Evolutionary conservation across 2,888 invertebrate genomes (phyloP), one percentile per base, ranked within the genome.

Genomic region (Drosophila putrida): DNA sequence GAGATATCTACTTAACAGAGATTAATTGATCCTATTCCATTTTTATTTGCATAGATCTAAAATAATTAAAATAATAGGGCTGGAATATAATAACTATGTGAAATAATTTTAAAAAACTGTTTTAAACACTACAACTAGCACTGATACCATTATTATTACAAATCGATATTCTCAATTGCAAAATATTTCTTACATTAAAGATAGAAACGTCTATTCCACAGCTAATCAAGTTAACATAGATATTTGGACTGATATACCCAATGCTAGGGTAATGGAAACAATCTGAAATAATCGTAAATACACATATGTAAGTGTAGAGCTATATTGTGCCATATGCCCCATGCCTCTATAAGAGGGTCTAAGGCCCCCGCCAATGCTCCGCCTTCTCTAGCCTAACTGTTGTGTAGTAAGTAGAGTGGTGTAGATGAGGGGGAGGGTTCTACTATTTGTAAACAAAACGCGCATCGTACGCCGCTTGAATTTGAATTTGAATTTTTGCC

Each of bases 371-470:
- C 27, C 20, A 10, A 49, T 20, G 15, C n/a, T n/a, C n/a, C n/a
- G n/a, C 8, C 53, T 13, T 3, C 10, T n/a, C 25, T 41, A 25
- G 20, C 41, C 31, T 4, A 20, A 35, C 33, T 35, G 35, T 8
- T 49, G 33, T 33, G 35, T 4, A 46, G 0, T 15, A 31, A 4
- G 8, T 20, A n/a, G 11, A 20, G 27, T 10, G 25, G 4, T 2
- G 2, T 3, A 20, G 15, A 20, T 2, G 15, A n/a, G 54, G 6
- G 10, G 33, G 57, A 35, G 35, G 25, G 35, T 31, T 60, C 33
- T 50, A 27, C 27, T 25, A 41, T 87, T 85, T 84, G 88, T 87
- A 85, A 89, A 89, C 84, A 89, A 85, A 85, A 66, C 69, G 81
- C 75, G 66, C 38, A 58, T 66, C 73, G 76, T 36, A 83, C 76